Evolutionary conservation across 2,113 vertebrate genomes (phyloP).

Genomic region (Rattus norvegicus): GRCr8 NC_086030.1:5410001-5410500

Average conservation of each 20-base stretch:
- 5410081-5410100: slow-evolving; percentile 96
- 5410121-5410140: slow-evolving; percentile 96
- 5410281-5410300: slow-evolving; percentile 95
- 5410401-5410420: background rate
- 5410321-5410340: background rate
- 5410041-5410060: background rate
- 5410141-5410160: slow-evolving; percentile 95
- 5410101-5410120: slow-evolving; percentile 92
- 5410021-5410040: accelerated
- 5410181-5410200: slow-evolving; percentile 92
- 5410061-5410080: background rate
- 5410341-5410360: slow-evolving; percentile 9
- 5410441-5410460: slow-evolving; percentile 27
- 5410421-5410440: background rate
- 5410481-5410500: background rate
- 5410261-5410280: slow-evolving; percentile 93
- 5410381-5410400: background rate
- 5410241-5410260: slow-evolving; percentile 93
- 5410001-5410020: background rate
- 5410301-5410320: slow-evolving; percentile 89
- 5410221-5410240: slow-evolving; percentile 92
- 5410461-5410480: background rate
- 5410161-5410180: slow-evolving; percentile 91
- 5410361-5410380: background rate
- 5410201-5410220: slow-evolving; percentile 91